Percentiles rank a stretch among this genome's conserved stretches.
These are phyloP conservation scores for Bucorvus abyssinicus DNA, from an alignment of 2,797 vertebrate genomes.

Conservation along the genomic window DNA sequence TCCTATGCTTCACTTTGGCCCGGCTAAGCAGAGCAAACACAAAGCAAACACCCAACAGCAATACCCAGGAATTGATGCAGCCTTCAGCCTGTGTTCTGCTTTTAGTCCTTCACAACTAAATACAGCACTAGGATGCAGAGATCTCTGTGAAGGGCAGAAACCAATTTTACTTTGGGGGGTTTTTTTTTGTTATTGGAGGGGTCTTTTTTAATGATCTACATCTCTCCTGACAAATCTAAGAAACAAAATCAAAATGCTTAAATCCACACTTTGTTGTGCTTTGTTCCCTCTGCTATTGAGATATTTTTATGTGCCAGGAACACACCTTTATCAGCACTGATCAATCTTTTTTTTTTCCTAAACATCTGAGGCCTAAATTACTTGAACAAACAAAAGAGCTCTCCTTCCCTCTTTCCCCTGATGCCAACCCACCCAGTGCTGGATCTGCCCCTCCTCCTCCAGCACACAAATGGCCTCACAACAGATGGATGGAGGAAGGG, in stretches of 20 bases:
- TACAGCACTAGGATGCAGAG: rapidly evolving
- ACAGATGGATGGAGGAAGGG: neutral
- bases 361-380: constrained; percentile 9
- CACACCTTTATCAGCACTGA: neutral
- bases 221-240: neutral
- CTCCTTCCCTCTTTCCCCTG: neutral
- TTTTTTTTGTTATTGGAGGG: neutral
- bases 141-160: neutral
- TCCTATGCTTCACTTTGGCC: neutral
- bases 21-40: neutral
- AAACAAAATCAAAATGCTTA: neutral
- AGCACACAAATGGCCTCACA: constrained; percentile 27
- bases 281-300: neutral
- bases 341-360: neutral
- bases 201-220: neutral
- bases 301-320: neutral
- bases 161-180: neutral
- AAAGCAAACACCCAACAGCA: neutral
- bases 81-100: too few species aligned
- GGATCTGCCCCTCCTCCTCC: neutral
- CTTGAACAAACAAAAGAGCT: neutral
- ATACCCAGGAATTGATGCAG: neutral
- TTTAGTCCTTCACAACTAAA: neutral
- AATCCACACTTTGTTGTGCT: neutral
- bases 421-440: neutral